phyloP scores from a whole-genome alignment of 2,888 invertebrate genomes.

The Anarsia innoxiella region DNA sequence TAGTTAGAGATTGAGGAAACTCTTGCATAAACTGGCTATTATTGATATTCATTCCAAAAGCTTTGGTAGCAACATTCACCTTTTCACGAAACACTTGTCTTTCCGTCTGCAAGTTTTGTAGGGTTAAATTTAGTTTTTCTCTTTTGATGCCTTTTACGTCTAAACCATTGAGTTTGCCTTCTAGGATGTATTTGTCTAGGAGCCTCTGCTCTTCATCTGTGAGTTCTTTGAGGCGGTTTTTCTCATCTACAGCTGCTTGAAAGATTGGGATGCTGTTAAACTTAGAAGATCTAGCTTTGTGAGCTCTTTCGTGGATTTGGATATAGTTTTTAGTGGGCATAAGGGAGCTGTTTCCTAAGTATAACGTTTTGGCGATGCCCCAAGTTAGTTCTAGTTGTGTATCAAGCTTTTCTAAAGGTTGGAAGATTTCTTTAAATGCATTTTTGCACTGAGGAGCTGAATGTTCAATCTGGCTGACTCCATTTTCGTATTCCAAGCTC shows the following conservation, averaged over 20 bases:
- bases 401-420: constrained; percentile 83
- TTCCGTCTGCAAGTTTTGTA: constrained; percentile 75
- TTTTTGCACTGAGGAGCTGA: constrained; percentile 61
- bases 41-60: constrained; percentile 79
- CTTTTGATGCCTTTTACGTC: constrained; percentile 75
- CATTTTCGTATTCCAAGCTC: constrained; percentile 86
- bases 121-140: constrained; percentile 49
- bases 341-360: constrained; percentile 83
- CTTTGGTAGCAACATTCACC: constrained; percentile 77
- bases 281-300: constrained; percentile 82
- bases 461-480: constrained; percentile 80
- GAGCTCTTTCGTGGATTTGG: constrained; percentile 86
- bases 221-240: constrained; percentile 54
- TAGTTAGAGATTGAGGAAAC: constrained; percentile 82
- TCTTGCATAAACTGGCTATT: constrained; percentile 81
- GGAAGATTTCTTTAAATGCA: constrained; percentile 80
- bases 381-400: constrained; percentile 87
- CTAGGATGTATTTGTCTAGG: constrained; percentile 84
- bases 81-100: constrained; percentile 79
- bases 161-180: constrained; percentile 89
- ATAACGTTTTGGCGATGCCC: constrained; percentile 90
- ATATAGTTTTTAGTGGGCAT: constrained; percentile 88
- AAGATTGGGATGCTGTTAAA: constrained; percentile 83
- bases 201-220: constrained; percentile 81
- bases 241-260: constrained; percentile 77